Conservation (phyloP, 2,113 vertebrate genomes). For the Corythaeola cristata region DNA sequence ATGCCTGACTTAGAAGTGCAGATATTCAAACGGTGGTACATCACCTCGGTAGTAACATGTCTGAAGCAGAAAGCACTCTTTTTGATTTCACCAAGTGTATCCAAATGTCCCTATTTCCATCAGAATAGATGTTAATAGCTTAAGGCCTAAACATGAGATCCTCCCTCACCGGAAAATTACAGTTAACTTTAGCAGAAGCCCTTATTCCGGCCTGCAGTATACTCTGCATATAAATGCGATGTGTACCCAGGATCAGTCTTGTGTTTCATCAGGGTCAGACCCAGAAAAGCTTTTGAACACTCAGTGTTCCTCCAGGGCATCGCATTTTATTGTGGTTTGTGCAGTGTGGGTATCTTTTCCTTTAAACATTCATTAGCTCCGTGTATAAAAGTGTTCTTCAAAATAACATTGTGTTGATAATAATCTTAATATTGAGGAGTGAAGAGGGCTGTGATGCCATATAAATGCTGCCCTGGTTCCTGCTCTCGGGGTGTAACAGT, state of each 20-base stretch:
- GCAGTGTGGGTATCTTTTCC: background rate
- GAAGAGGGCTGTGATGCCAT: background rate
- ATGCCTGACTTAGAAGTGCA: background rate
- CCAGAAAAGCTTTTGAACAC: background rate
- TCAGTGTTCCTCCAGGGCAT: background rate
- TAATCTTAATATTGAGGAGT: background rate
- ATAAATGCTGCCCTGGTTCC: background rate
- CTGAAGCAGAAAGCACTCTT: conserved; percentile 14
- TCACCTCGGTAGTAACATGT: background rate
- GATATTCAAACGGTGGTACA: background rate
- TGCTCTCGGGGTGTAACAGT: background rate
- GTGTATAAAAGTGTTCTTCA: background rate
- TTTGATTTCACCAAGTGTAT: background rate
- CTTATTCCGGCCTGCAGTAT: background rate
- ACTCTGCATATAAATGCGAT: background rate
- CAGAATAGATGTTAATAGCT: conserved; percentile 26
- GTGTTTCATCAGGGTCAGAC: conserved; percentile 8
- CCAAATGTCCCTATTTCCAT: conserved; percentile 3
- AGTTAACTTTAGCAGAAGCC: conserved; percentile 2
- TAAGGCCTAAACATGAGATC: conserved; percentile 5
- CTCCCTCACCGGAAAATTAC: background rate
- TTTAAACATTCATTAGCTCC: background rate
- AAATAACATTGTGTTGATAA: background rate
- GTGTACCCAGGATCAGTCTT: background rate
- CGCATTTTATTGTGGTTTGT: background rate